Base-by-base conservation (phyloP, 2,797 vertebrate species). In the Sphaeramia orbicularis region DNA sequence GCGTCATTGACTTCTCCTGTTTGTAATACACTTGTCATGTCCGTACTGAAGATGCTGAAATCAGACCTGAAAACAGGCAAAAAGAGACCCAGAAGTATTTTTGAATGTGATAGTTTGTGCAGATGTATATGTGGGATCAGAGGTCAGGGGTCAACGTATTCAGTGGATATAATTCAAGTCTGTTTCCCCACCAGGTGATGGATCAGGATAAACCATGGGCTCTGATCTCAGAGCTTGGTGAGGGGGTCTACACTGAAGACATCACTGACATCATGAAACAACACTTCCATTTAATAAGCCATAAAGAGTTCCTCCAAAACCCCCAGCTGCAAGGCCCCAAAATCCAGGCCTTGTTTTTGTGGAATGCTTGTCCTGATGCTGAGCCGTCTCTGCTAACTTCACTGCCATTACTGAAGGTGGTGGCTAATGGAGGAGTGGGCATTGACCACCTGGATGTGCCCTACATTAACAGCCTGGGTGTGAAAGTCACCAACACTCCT, bases 361-460 rank as follows among this genome's bases (percentile, higher is more conserved):
- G 94, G 93, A 59, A 54, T 5, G 15, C 41, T 12, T 54, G 10
- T 10, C 94, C 91, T 0, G 44, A 0, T 15, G 11, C 84, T 1
- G 59, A 81, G 15, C 65, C 65, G 2, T 78, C 87, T 1, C 76
- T 96, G 32, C 89, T 96, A 4, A 38, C 60, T 37, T 68, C 67
- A 58, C 79, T 95, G 11, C 93, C 93, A 6, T 79, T 71, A 2
- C 70, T 96, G 59, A 94, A 93, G 77, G 62, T 94, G 10, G 77
- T 95, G 15, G 90, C 80, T 57, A 93, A 43, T 5, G 35, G 64
- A 15, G 95, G 95, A 2, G 92, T 78, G 14, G 94, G 94, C 43
- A 54, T 89, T 32, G 93, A 95, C 76, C 95, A 95, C 72, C 45
- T 95, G 71, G 89, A 96, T 21, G 51, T 94, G 71, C 81, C 82